Percentiles rank a stretch among this genome's conserved stretches.
Evolutionary conservation across 2,797 vertebrate species (phyloP).

Genomic region (Acanthornis magna): DNA sequence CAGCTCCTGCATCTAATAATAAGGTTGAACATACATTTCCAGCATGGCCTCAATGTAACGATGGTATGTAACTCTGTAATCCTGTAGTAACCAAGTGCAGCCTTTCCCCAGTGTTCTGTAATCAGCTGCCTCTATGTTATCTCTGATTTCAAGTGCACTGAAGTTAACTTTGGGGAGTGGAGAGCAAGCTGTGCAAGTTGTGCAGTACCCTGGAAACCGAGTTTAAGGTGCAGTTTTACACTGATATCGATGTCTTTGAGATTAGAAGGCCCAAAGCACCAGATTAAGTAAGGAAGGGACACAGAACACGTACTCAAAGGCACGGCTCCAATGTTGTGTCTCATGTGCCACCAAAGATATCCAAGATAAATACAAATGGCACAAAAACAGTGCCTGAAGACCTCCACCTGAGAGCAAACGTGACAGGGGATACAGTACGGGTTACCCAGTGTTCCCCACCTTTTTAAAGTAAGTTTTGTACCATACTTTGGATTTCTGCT

Average conservation of each 20-base stretch:
- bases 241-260: background rate
- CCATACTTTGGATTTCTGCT: background rate
- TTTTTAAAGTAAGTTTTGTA: background rate
- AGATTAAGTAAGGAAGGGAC: background rate
- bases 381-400: background rate
- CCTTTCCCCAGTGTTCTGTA: background rate
- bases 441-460: background rate
- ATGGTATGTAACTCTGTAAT: accelerated
- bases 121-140: background rate
- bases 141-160: background rate
- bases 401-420: background rate
- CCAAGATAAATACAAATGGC: background rate
- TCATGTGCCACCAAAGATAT: background rate
- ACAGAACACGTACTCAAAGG: background rate
- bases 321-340: accelerated
- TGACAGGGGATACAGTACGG: background rate
- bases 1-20: background rate
- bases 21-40: background rate
- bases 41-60: background rate
- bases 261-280: background rate
- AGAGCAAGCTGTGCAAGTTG: background rate
- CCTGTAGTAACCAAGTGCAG: background rate
- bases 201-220: background rate
- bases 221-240: background rate
- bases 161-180: background rate